Base-by-base conservation (phyloP, 2,113 vertebrate genomes). In the Glaucidium brasilianum region DNA sequence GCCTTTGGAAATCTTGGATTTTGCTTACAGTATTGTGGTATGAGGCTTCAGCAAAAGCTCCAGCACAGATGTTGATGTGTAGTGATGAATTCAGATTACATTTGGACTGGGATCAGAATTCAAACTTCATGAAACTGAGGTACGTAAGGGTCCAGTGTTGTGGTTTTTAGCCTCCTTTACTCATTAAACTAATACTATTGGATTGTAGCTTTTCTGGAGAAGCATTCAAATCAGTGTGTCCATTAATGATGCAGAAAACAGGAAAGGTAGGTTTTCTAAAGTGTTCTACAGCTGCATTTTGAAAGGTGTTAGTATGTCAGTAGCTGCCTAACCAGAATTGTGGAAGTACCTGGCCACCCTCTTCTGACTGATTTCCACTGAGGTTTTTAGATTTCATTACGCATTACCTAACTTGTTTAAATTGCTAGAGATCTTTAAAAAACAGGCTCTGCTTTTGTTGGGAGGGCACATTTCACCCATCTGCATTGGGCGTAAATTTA, bases 71-170 rank as follows among this genome's bases (percentile, higher is more conserved):
- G 32, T 56, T 58, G 60, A 59, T 43, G 22, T 16, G 34, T 34
- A 58, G 76, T 69, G 39, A 49, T 56, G 43, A 91, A 77, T 84
- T 84, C 47, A 83, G 71, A 35, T 87, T 50, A 22, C 29, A 15
- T 79, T 73, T 83, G 88, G 41, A 45, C 52, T 43, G 50, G 30
- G 27, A 72, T 59, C 34, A 56, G 53, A 81, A 60, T n/a, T 75
- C 50, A 83, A 6, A 50, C 29, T 66, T 35, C 5, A 3, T 52
- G 30, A 79, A 52, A 14, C 26, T 72, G 63, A 55, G 21, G 8
- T 49, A 21, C 0, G 0, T 27, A 56, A 73, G 13, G 21, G 22
- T 59, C 37, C 16, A 9, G 10, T 10, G 5, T 7, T 55, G 18
- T 37, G 55, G 13, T 5, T 34, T 94, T 80, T 63, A 75, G 32